Base-by-base conservation (phyloP, 2,113 vertebrate species). In the Cebidichthys violaceus region DNA sequence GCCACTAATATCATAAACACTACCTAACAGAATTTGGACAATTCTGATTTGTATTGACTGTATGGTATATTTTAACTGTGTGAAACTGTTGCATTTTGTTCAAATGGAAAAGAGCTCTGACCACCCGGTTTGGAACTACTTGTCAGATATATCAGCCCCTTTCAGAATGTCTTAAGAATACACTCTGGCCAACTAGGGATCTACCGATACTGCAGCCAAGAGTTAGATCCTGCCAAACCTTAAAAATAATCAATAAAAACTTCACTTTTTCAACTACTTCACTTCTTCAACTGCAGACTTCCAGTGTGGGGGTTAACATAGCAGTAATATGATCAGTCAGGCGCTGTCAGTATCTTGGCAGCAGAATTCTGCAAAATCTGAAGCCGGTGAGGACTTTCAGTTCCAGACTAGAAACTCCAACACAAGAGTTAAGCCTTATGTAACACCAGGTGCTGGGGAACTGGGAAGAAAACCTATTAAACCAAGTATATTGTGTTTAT, bases 311-410 rank as follows among this genome's bases (percentile, higher is more conserved):
- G 88, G 83, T 70, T 88, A 85, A 87, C 82, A 57, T 60, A 72
- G 83, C 76, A 70, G 81, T 90, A 89, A 91, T 90, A 69, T 74
- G 78, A 91, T 90, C 89, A 89, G 88, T 85, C 88, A 83, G 64
- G 68, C 67, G 15, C 81, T 88, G 87, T 90, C 90, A 75, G 88
- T 79, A 84, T 85, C 76, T 77, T 89, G 81, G 85, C 86, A 87
- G 84, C 70, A 68, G 75, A 71, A 60, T 69, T 73, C 83, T 74
- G 68, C 77, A 76, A 79, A 84, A 81, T 82, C 77, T 89, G 67
- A 65, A 84, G 85, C 72, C 72, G 66, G 82, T 41, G 59, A 88
- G 75, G 72, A 86, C 75, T 77, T 82, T 88, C 17, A 71, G 73
- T 85, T 83, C 82, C 87, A 93, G 82, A 77, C 80, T 79, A 75